Evolutionary conservation across 2,797 vertebrate species (phyloP).

Genomic region (Clamator glandarius): DNA sequence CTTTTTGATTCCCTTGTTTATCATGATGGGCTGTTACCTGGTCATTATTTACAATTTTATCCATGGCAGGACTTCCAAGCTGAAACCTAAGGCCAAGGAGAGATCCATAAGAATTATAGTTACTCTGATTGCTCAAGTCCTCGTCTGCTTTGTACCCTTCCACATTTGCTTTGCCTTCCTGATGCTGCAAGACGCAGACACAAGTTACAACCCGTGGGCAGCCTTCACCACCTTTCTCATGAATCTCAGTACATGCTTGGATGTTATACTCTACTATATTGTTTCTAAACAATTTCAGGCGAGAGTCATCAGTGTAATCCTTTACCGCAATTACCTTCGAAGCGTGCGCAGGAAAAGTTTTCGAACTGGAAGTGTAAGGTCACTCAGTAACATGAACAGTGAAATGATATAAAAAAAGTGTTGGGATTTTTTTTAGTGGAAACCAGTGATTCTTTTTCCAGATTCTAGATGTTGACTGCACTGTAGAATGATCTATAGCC

Average conservation of each 20-base stretch:
- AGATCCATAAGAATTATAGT: slow-evolving; percentile 95
- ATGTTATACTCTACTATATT: slow-evolving; percentile 95
- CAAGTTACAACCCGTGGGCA: slow-evolving; percentile 84
- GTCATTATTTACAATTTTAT: slow-evolving; percentile 92
- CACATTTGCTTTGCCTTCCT: slow-evolving; percentile 87
- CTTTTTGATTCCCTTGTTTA: slow-evolving; percentile 90
- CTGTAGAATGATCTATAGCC: neutral
- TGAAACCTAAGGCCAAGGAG: slow-evolving; percentile 95
- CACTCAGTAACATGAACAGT: slow-evolving; percentile 91
- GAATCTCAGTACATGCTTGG: slow-evolving; percentile 93
- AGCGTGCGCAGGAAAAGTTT: slow-evolving; percentile 93
- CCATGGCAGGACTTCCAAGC: slow-evolving; percentile 88
- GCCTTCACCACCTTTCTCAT: slow-evolving; percentile 94
- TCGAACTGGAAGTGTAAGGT: slow-evolving; percentile 86
- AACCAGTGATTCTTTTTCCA: neutral
- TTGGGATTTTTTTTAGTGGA: neutral
- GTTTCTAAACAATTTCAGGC: slow-evolving; percentile 99
- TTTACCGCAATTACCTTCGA: slow-evolving; percentile 94
- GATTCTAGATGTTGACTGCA: neutral
- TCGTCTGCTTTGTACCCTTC: slow-evolving; percentile 94
- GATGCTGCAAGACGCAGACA: slow-evolving; percentile 74
- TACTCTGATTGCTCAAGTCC: slow-evolving; percentile 90
- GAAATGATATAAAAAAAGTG: slow-evolving; percentile 84
- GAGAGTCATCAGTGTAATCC: slow-evolving; percentile 93
- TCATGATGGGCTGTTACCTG: slow-evolving; percentile 93